Evolutionary conservation across 2,888 invertebrate genomes (phyloP).

Genomic region (Chirona hameri): DNA sequence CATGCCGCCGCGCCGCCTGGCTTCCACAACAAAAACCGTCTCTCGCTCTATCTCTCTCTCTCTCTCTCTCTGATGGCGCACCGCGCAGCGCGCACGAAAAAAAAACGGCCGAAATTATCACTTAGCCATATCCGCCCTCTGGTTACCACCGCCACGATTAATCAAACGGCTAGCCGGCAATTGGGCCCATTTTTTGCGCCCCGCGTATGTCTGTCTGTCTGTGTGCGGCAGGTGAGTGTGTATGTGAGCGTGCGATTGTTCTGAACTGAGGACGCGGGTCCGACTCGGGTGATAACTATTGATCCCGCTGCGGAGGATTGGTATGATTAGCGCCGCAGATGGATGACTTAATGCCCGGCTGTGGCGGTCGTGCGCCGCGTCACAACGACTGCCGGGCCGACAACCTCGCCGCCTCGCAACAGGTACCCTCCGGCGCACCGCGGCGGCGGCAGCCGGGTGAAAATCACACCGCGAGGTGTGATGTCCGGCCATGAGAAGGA

Average conservation of each 20-base stretch:
- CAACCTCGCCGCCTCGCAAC: not conserved
- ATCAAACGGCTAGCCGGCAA: slow-evolving; percentile 1
- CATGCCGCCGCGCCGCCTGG: not conserved
- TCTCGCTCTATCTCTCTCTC: too few species aligned
- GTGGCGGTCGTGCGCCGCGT: not conserved
- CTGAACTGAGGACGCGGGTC: not conserved
- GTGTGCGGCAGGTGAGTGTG: not conserved
- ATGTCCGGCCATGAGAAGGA: too few species aligned
- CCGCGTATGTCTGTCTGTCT: not conserved
- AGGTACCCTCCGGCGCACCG: not conserved
- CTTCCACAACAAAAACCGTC: not conserved
- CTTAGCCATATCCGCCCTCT: slow-evolving; percentile 10
- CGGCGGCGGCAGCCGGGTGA: too few species aligned
- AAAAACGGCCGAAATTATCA: not conserved
- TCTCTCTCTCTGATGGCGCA: not conserved
- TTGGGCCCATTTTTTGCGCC: not conserved
- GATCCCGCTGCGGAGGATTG: slow-evolving; percentile 2
- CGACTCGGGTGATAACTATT: slow-evolving; percentile 1
- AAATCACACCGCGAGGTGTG: too few species aligned
- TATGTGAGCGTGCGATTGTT: too few species aligned
- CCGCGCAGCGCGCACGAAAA: not conserved
- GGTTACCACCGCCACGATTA: not conserved
- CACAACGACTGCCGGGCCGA: not conserved
- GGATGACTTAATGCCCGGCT: not conserved
- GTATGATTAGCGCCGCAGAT: not conserved